A percentile compares a stretch with the other conserved stretches of the same genome.
Evolutionary conservation across 1,140 invertebrate genomes (phyloP).

Genomic region (Drosophila murphyi): DNA sequence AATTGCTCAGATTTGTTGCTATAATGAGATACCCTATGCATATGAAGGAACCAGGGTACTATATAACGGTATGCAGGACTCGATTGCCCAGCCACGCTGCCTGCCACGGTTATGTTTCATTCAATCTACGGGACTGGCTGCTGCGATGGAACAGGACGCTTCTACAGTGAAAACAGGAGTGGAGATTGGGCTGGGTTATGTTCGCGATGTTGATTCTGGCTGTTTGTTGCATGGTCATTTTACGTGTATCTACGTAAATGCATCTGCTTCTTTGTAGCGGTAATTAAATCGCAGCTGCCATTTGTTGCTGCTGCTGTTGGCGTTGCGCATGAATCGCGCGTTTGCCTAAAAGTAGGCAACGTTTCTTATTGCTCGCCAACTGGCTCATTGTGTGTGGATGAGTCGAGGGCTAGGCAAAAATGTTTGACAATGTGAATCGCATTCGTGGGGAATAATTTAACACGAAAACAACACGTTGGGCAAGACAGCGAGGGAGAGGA

Average conservation of each 20-base stretch:
- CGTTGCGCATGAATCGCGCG: constrained; percentile 47
- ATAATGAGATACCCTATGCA: not conserved
- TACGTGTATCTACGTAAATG: constrained; percentile 27
- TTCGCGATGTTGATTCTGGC: not conserved
- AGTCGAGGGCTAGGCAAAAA: constrained; percentile 2
- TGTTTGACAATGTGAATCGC: constrained; percentile 49
- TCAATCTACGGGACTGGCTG: constrained; percentile 23
- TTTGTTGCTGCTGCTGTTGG: constrained; percentile 42
- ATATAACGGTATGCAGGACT: constrained; percentile 2
- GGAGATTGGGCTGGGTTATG: not conserved
- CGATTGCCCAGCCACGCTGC: constrained; percentile 24
- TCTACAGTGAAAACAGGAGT: too few species aligned
- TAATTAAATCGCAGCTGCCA: constrained; percentile 77
- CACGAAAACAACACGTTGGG: not conserved
- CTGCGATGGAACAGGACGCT: not conserved
- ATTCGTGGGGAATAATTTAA: constrained; percentile 40
- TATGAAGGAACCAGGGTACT: not conserved
- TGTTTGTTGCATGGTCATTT: constrained; percentile 26
- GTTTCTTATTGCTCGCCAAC: constrained; percentile 30
- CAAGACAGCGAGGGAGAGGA: not conserved
- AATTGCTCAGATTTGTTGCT: too few species aligned
- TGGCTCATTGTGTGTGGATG: not conserved
- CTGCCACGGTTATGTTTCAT: constrained; percentile 33
- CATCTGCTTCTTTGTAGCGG: constrained; percentile 59
- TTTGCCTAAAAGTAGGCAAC: constrained; percentile 64